Percentiles rank a stretch among this genome's conserved stretches.
Conservation (phyloP, 2,888 invertebrate species). For the Nezara viridula region DNA sequence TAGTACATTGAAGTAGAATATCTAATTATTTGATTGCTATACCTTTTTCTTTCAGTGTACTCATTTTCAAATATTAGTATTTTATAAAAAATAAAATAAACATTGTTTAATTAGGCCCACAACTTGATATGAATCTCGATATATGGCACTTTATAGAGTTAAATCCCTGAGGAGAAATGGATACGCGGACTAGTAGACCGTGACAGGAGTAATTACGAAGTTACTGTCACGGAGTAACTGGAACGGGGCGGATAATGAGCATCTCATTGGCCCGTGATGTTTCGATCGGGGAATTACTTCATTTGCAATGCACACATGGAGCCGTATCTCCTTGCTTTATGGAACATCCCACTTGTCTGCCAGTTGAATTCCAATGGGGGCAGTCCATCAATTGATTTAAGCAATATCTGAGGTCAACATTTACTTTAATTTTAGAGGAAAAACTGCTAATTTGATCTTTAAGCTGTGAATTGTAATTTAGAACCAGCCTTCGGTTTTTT, state of each 20-base stretch:
- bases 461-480: too few species aligned
- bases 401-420: too few species aligned
- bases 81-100: too few species aligned
- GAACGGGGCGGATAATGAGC: neutral
- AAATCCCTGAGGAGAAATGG: neutral
- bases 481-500: too few species aligned
- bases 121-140: neutral
- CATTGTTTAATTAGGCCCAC: too few species aligned
- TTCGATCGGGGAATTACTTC: constrained; percentile 4
- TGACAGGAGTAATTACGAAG: constrained; percentile 24
- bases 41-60: too few species aligned
- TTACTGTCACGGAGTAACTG: constrained; percentile 1
- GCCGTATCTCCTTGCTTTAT: neutral
- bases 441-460: too few species aligned
- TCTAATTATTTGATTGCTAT: too few species aligned
- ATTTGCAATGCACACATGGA: constrained; percentile 30
- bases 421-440: too few species aligned
- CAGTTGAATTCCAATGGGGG: neutral
- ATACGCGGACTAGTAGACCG: neutral
- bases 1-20: too few species aligned
- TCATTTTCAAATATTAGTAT: too few species aligned
- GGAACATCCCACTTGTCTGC: neutral
- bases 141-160: neutral
- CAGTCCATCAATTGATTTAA: neutral
- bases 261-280: neutral